Evolutionary conservation across 2,797 vertebrate genomes (phyloP).

Genomic region (Spondyliosoma cantharus): DNA sequence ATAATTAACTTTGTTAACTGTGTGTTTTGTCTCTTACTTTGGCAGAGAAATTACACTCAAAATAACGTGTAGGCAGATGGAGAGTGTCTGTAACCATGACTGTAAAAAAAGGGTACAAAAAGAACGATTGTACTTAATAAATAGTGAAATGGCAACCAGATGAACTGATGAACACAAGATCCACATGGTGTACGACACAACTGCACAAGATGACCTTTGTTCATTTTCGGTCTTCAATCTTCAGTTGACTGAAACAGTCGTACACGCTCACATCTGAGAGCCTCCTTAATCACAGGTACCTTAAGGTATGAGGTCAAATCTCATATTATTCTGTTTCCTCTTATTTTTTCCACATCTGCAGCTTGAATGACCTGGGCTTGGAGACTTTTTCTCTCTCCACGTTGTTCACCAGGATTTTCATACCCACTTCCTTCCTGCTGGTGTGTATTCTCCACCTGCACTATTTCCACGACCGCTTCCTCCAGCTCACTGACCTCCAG

Average conservation of each 20-base stretch:
- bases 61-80: too few species aligned
- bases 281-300: background rate
- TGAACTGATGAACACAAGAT: too few species aligned
- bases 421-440: constrained; percentile 95
- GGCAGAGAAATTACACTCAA: too few species aligned
- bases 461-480: constrained; percentile 97
- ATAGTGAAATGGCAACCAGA: too few species aligned
- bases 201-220: too few species aligned
- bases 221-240: too few species aligned
- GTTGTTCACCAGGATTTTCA: constrained; percentile 95
- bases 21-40: too few species aligned
- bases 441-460: constrained; percentile 97
- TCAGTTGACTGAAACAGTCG: background rate
- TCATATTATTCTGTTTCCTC: background rate
- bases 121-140: too few species aligned
- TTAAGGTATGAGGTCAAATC: background rate
- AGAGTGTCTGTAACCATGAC: too few species aligned
- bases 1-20: too few species aligned
- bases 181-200: too few species aligned
- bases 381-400: constrained; percentile 84
- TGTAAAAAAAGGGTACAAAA: too few species aligned
- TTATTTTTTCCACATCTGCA: constrained; percentile 55
- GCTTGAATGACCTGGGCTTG: constrained; percentile 92
- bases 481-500: constrained; percentile 96
- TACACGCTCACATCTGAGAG: background rate